Conservation (phyloP, 2,888 invertebrate genomes). For the Luffia ferchaultella region DNA sequence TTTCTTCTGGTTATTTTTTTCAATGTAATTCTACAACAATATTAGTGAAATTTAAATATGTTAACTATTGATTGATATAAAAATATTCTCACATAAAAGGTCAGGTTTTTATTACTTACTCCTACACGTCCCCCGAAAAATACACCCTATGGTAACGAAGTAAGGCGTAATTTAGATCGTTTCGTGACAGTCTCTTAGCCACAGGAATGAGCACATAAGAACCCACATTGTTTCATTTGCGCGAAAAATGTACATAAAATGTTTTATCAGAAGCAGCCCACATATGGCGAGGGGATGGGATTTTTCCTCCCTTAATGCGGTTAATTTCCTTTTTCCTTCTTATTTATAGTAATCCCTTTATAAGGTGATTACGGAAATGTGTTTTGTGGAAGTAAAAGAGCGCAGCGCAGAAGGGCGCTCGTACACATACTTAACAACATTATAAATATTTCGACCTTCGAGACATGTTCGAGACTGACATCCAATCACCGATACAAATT, state of each 20-base stretch:
- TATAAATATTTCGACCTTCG: background rate
- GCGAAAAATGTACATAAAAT: slow-evolving; percentile 50
- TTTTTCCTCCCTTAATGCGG: slow-evolving; percentile 60
- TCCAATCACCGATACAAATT: background rate
- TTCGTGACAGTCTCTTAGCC: no score
- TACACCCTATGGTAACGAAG: no score
- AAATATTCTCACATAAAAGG: no score
- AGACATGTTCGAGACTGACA: background rate
- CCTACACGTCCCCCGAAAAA: no score
- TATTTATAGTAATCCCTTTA: slow-evolving; percentile 68
- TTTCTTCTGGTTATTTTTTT: no score
- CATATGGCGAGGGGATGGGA: slow-evolving; percentile 59
- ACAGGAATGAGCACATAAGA: no score
- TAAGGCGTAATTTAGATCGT: no score
- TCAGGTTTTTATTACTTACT: no score
- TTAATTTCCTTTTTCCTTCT: slow-evolving; percentile 67
- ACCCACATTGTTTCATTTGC: slow-evolving; percentile 57
- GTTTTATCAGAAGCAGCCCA: slow-evolving; percentile 62
- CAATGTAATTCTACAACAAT: no score
- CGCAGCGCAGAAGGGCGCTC: slow-evolving; percentile 43
- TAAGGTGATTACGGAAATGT: slow-evolving; percentile 67
- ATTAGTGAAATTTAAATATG: no score
- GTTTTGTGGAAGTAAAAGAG: slow-evolving; percentile 64
- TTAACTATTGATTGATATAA: no score
- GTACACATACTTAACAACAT: background rate